Base-by-base conservation (phyloP, 2,888 invertebrate species). In the Odontocerum albicorne region DNA sequence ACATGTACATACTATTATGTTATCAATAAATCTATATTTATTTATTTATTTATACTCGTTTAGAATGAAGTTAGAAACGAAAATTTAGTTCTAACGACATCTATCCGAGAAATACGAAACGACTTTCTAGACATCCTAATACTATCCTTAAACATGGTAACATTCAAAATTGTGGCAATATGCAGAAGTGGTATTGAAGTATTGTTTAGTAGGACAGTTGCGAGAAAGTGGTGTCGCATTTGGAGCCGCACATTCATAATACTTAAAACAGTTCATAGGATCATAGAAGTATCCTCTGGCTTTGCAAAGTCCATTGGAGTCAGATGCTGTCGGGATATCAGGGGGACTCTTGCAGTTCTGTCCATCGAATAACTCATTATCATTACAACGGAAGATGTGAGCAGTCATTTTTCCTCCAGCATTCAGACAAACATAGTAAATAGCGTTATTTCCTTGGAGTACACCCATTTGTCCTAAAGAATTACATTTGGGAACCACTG, bases 361-460 rank as follows among this genome's bases (percentile, higher is more conserved):
- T 3, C 21, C 36, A n/a, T 35, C 31, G 16, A 33, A 46, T 15
- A 19, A 7, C 19, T 16, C 7, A 13, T 31, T 16, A 6, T 1
- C 12, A 4, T 12, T 22, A 31, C 49, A 49, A 8, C 10, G 1
- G 8, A 49, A 40, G n/a, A 49, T 33, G 7, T 40, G 39, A n/a
- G 49, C 40, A 20, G n/a, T 32, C n/a, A 17, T 15, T 1, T n/a
- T 4, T 4, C 10, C 32, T 10, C 22, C 40, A 19, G 32, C n/a
- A 2, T 7, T 31, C 7, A 50, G 20, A 21, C 55, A 55, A n/a
- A 38, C 8, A 12, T 55, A 55, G 21, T 50, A 55, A 4, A 50
- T n/a, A 13, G 17, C 20, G 6, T 49, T 44, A 16, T 55, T 50
- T 1, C 12, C 21, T 2, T 21, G 12, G 22, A 55, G 31, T 3